Conservation (phyloP, 2,113 vertebrate species). For the Okapia johnstoni region DNA sequence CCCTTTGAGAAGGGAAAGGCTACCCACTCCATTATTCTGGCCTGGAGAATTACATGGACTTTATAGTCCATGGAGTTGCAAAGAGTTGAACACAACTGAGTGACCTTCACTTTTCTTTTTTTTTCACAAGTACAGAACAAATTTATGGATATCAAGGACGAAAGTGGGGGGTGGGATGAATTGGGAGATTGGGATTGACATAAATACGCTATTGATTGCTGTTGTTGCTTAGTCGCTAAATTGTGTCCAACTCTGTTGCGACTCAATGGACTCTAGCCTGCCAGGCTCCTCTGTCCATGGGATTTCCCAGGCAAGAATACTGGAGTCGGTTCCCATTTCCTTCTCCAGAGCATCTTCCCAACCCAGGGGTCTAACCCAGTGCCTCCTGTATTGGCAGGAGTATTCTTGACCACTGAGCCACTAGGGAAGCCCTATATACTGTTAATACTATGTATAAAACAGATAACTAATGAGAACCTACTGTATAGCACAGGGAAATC, state of each 20-base stretch:
- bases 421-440: not conserved
- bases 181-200: not conserved
- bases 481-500: not conserved
- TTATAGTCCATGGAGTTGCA: not conserved
- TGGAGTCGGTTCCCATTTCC: not conserved
- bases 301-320: not conserved
- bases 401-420: not conserved
- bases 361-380: not conserved
- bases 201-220: not conserved
- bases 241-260: not conserved
- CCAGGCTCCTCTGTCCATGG: not conserved
- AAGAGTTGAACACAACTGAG: not conserved
- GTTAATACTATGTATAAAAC: not conserved
- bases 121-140: not conserved
- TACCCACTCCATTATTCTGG: not conserved
- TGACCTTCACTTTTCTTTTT: not conserved
- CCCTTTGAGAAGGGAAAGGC: not conserved
- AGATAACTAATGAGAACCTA: not conserved
- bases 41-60: not conserved
- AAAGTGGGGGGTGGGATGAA: not conserved
- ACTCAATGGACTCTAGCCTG: rapidly evolving
- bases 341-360: not conserved
- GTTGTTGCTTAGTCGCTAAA: not conserved
- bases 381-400: not conserved
- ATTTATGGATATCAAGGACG: not conserved